Evolutionary conservation across 2,113 vertebrate genomes (phyloP), one percentile per base, ranked within the genome.

Genomic region (Dipodomys merriami): DNA sequence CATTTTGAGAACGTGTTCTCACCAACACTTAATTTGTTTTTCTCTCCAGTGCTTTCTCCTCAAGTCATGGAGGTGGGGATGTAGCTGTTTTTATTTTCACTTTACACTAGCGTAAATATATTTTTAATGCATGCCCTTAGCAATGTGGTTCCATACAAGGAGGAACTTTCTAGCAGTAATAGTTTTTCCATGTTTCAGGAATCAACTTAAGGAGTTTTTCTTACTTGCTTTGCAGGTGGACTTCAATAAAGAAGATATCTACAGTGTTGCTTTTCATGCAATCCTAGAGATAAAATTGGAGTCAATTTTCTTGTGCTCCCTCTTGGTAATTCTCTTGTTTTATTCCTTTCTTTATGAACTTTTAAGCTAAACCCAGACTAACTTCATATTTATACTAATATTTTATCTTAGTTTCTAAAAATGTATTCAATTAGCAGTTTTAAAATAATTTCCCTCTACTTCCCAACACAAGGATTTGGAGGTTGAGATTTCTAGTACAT

Each of bases 11-110:
- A 91, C 11, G 20, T 68, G 39, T n/a, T 83, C 30, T 81, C 46
- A 71, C 49, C 25, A 88, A 71, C 39, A 77, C 15, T 78, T 84
- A 86, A 60, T 57, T 81, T 65, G 11, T 5, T 74, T 74, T 90
- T 74, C 64, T 92, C 76, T 73, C 91, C 29, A 44, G 33, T 71
- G 68, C 39, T 84, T 92, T 71, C 25, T 86, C 49, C 10, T 88
- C 60, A 81, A 23, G 16, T n/a, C 62, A 4, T 23, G 4, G 20
- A 78, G 20, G 7, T 44, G 79, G 20, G n/a, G 69, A 90, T 78
- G 7, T 29, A 77, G 27, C 16, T 90, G 81, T 18, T 67, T 93
- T 85, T 81, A 64, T 90, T 90, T 92, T 65, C 49, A 83, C 15
- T 76, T 78, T 73, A 85, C 30, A 85, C 39, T 57, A 86, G 1